These are phyloP conservation scores for Epinephelus moara DNA, from an alignment of 2,113 vertebrate genomes.

Conservation along the genomic window DNA sequence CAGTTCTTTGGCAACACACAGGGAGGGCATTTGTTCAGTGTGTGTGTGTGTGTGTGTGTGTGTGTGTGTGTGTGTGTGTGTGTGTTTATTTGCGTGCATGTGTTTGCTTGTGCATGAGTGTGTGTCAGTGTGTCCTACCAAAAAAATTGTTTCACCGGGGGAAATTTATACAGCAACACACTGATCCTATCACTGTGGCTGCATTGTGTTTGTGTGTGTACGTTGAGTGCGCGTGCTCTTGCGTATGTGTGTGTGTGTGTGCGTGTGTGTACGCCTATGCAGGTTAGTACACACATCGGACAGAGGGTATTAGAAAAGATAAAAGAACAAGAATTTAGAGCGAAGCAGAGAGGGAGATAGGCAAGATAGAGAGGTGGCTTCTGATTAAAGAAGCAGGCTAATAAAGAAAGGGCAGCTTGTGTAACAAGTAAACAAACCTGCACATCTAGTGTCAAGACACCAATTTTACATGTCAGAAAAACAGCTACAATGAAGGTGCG, in stretches of 20 bases:
- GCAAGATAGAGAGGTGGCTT: background rate
- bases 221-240: conserved; percentile 4
- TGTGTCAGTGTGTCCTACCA: conserved; percentile 18
- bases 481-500: background rate
- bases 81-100: conserved; percentile 17
- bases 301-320: conserved; percentile 20
- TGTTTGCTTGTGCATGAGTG: conserved; percentile 13
- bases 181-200: conserved; percentile 39
- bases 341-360: background rate
- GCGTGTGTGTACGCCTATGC: background rate
- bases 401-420: background rate
- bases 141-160: conserved; percentile 28
- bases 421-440: background rate
- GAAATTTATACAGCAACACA: conserved; percentile 48
- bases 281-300: background rate
- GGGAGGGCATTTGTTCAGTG: conserved; percentile 50
- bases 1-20: conserved; percentile 50
- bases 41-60: conserved; percentile 23
- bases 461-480: background rate
- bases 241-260: background rate
- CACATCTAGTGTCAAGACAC: background rate
- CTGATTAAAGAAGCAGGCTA: conserved; percentile 13
- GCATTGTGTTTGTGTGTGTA: conserved; percentile 9
- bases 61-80: conserved; percentile 26
- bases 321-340: conserved; percentile 4